These are phyloP conservation scores for Chlamydotis undulata DNA, from an alignment of 2,113 vertebrate species.

Conservation along the genomic window DNA sequence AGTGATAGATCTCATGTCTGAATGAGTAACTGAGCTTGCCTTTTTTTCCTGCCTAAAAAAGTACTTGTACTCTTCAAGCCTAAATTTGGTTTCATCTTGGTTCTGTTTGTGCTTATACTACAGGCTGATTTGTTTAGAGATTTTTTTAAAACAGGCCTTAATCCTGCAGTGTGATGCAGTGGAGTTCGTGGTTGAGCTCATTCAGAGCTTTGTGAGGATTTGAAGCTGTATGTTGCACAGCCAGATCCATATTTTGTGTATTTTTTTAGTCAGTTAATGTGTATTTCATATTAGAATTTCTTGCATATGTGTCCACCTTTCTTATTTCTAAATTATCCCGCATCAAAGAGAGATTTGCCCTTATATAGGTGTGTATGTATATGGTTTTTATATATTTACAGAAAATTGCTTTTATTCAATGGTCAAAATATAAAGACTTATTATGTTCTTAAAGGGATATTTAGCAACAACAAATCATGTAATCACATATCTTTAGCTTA, in stretches of 20 bases:
- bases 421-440: neutral
- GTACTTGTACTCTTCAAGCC: neutral
- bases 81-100: neutral
- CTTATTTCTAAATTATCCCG: neutral
- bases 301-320: neutral
- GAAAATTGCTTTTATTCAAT: neutral
- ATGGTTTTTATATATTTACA: neutral
- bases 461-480: neutral
- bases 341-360: neutral
- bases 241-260: neutral
- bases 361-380: neutral
- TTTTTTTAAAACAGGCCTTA: neutral
- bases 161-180: neutral
- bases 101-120: neutral
- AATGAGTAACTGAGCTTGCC: neutral
- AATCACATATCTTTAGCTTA: neutral
- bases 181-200: neutral
- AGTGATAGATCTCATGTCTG: neutral
- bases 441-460: neutral
- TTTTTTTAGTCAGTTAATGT: neutral
- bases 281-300: neutral
- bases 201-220: neutral
- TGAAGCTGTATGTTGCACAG: neutral
- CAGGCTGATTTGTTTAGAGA: neutral
- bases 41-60: neutral